phyloP scores from a whole-genome alignment of 2,113 vertebrate genomes.

The Hydrolagus affinis region DNA sequence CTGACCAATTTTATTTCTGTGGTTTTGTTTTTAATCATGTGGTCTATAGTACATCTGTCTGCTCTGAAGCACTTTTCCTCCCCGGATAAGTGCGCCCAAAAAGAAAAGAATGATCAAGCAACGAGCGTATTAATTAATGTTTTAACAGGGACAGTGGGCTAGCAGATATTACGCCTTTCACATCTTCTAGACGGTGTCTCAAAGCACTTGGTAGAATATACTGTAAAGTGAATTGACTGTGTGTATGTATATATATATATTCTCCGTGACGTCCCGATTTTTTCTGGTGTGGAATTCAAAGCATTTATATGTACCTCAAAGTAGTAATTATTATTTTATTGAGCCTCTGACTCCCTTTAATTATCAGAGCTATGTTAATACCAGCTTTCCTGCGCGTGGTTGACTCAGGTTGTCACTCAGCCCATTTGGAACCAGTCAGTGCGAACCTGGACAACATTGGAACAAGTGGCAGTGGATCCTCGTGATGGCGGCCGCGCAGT shows the following conservation, averaged over 20 bases:
- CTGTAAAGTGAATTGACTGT: too few relatives aligned
- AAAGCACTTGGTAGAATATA: too few relatives aligned
- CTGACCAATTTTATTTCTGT: too few relatives aligned
- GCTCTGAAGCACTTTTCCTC: slow-evolving; percentile 25
- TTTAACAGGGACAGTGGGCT: background rate
- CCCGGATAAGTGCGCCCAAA: background rate
- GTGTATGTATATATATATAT: too few relatives aligned
- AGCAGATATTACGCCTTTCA: too few relatives aligned
- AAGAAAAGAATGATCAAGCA: background rate
- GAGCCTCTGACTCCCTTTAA: background rate
- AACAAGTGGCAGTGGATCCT: background rate
- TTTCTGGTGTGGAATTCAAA: background rate
- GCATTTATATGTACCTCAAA: background rate
- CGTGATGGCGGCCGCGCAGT: background rate
- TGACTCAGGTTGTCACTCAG: background rate
- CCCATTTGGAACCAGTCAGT: background rate
- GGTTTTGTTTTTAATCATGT: too few relatives aligned
- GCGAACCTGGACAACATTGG: background rate
- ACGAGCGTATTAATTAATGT: slow-evolving; percentile 7
- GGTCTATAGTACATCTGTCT: slow-evolving; percentile 20
- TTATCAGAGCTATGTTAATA: background rate
- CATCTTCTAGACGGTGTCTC: too few relatives aligned
- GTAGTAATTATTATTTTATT: background rate
- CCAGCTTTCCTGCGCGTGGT: background rate
- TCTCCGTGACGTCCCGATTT: background rate